These are phyloP conservation scores for Channa maculata DNA, from an alignment of 2,113 vertebrate genomes.

Conservation along the genomic window DNA sequence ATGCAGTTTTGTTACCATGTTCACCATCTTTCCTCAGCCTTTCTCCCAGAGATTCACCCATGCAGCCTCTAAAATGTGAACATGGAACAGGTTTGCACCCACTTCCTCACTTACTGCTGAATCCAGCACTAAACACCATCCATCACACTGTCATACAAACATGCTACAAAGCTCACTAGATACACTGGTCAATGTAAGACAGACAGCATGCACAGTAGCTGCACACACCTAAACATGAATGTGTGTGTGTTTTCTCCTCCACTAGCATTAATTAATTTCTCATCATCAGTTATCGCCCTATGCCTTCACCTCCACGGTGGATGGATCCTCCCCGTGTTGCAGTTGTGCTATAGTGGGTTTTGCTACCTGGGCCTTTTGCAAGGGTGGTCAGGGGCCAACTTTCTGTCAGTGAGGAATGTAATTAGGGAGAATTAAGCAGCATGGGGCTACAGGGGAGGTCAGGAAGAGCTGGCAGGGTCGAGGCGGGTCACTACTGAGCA, in stretches of 20 bases:
- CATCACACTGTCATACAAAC: conserved; percentile 74
- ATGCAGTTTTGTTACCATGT: conserved; percentile 1
- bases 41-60: conserved; percentile 25
- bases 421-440: conserved; percentile 94
- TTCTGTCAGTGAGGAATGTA: conserved; percentile 94
- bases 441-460: conserved; percentile 88
- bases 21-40: background rate
- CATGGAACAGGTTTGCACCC: conserved; percentile 46
- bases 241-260: conserved; percentile 51
- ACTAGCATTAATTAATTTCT: conserved; percentile 81
- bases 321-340: conserved; percentile 58
- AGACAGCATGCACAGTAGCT: conserved; percentile 55
- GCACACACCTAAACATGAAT: conserved; percentile 32
- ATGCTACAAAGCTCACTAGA: conserved; percentile 54
- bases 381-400: conserved; percentile 87
- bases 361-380: conserved; percentile 83
- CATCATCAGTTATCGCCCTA: conserved; percentile 67
- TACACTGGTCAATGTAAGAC: conserved; percentile 35
- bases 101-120: conserved; percentile 66
- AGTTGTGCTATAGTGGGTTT: conserved; percentile 56
- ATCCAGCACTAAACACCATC: conserved; percentile 68
- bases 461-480: conserved; percentile 87
- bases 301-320: conserved; percentile 62
- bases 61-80: conserved; percentile 43
- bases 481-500: conserved; percentile 88